A percentile compares a stretch with the other conserved stretches of the same genome.
These are phyloP conservation scores for Ecdyonurus torrentis DNA, from an alignment of 2,888 invertebrate species.

Conservation along the genomic window DNA sequence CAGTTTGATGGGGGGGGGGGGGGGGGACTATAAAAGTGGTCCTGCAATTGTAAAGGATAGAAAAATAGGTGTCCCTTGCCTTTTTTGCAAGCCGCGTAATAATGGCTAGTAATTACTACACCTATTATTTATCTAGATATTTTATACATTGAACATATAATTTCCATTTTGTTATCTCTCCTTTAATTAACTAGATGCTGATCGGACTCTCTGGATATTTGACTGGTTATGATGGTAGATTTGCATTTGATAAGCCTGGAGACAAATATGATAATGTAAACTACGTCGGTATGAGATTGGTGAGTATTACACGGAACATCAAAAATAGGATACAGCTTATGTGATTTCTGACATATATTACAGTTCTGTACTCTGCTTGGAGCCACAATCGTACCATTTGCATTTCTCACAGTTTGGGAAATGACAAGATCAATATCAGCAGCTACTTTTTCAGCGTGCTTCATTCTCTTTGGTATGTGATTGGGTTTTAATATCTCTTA, in stretches of 20 bases:
- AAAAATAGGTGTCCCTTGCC: neutral
- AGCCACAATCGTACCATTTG: conserved; percentile 68
- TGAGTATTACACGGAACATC: conserved; percentile 28
- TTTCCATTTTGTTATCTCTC: neutral
- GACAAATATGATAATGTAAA: conserved; percentile 79
- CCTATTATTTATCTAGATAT: neutral
- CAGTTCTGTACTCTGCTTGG: conserved; percentile 86
- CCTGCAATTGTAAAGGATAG: no score
- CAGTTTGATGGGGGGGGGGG: no score
- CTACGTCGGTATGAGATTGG: conserved; percentile 87
- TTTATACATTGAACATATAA: conserved; percentile 8
- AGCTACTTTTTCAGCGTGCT: conserved; percentile 57
- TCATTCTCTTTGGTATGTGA: conserved; percentile 83
- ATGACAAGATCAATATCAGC: conserved; percentile 67
- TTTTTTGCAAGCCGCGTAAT: neutral
- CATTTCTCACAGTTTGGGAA: conserved; percentile 76
- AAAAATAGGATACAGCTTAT: conserved; percentile 3
- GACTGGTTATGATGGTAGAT: conserved; percentile 86
- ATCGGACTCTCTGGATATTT: conserved; percentile 82
- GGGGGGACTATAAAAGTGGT: no score
- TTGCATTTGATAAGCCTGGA: conserved; percentile 89
- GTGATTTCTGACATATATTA: conserved; percentile 22
- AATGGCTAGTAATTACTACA: neutral
- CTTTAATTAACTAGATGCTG: conserved; percentile 52
- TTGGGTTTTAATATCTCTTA: no score